Evolutionary conservation across 2,797 vertebrate species (phyloP).

Genomic region (Harpagifer antarcticus): DNA sequence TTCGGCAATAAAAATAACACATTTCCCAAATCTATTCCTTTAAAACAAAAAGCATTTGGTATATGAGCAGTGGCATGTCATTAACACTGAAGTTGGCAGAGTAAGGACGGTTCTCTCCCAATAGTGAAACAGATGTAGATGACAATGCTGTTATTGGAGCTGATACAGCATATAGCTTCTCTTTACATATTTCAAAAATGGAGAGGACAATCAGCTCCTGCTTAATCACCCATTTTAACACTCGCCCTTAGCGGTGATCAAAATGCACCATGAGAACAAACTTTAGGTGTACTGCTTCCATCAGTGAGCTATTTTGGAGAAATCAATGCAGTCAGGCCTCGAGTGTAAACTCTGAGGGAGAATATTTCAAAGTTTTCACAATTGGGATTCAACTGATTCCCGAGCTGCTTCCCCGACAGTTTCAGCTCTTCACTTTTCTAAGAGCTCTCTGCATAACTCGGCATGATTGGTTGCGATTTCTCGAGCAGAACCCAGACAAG

Average conservation of each 20-base stretch:
- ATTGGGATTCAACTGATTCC: conserved; percentile 51
- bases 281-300: conserved; percentile 41
- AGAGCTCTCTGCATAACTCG: conserved; percentile 72
- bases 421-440: conserved; percentile 52
- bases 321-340: conserved; percentile 62
- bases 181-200: conserved; percentile 59
- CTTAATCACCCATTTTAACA: conserved; percentile 72
- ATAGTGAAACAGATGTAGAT: conserved; percentile 69
- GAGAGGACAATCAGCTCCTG: conserved; percentile 62
- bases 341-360: conserved; percentile 44
- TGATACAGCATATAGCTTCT: conserved; percentile 62
- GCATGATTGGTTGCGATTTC: conserved; percentile 78
- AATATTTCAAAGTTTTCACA: conserved; percentile 60
- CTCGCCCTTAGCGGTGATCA: conserved; percentile 56
- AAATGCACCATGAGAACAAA: conserved; percentile 32
- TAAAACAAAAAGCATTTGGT: not conserved
- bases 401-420: conserved; percentile 39
- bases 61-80: conserved; percentile 12
- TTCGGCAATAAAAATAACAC: not conserved
- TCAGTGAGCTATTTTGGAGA: conserved; percentile 48
- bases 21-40: conserved; percentile 7
- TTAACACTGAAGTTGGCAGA: conserved; percentile 14
- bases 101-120: conserved; percentile 42
- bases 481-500: conserved; percentile 58
- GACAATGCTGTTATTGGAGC: conserved; percentile 61